Percentiles rank a stretch among this genome's conserved stretches.
These are phyloP conservation scores for Epinotia bilunana DNA, from an alignment of 2,888 invertebrate species.

Conservation along the genomic window DNA sequence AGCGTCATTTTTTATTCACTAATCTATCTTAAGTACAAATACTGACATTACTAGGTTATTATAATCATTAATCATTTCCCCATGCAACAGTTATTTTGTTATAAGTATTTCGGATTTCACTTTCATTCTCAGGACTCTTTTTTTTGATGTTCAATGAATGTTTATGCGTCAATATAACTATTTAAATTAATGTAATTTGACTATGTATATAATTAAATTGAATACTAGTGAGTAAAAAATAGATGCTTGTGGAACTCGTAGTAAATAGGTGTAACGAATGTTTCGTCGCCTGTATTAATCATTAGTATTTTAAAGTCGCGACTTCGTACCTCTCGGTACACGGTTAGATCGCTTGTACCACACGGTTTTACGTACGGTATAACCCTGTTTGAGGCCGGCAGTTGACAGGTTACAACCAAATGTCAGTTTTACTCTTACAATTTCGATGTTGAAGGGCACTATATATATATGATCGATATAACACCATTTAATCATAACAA, in stretches of 20 bases:
- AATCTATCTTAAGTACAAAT: conserved; percentile 16
- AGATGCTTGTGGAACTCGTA: conserved; percentile 29
- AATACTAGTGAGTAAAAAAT: conserved; percentile 62
- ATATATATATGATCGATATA: too few relatives aligned
- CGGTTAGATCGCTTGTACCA: too few relatives aligned
- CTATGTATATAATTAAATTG: background rate
- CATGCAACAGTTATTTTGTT: background rate
- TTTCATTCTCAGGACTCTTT: too few relatives aligned
- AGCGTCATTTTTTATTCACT: conserved; percentile 20
- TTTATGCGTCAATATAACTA: background rate
- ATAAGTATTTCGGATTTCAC: background rate
- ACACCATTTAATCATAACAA: too few relatives aligned
- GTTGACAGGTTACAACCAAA: too few relatives aligned
- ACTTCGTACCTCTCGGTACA: conserved; percentile 5
- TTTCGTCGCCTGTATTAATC: conserved; percentile 13
- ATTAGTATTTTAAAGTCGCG: conserved; percentile 31
- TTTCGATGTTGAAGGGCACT: too few relatives aligned
- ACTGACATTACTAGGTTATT: conserved; percentile 45
- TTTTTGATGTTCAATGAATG: too few relatives aligned
- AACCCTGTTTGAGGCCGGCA: too few relatives aligned
- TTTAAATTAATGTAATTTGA: background rate
- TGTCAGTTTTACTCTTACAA: too few relatives aligned
- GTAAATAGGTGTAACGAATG: background rate
- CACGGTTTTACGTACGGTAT: too few relatives aligned
- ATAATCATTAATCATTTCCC: background rate